Conservation (phyloP, 2,888 invertebrate genomes). For the Phaonia tiefii region DNA sequence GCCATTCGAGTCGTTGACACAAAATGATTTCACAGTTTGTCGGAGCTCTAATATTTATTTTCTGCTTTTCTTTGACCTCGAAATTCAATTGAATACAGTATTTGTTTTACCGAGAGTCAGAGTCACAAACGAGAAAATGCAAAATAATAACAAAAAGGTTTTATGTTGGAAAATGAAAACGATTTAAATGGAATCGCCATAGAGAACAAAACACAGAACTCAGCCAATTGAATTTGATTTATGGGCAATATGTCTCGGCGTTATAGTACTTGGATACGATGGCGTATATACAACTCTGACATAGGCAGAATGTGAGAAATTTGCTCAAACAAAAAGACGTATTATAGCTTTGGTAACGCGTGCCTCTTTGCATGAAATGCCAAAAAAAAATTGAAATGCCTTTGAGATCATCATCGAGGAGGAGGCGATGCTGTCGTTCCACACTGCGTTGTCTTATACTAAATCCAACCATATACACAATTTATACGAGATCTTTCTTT, state of each 20-base stretch:
- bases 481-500: no score
- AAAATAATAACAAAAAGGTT: background rate
- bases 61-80: conserved; percentile 43
- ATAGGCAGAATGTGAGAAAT: background rate
- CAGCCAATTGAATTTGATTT: conserved; percentile 63
- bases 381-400: background rate
- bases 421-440: background rate
- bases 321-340: background rate
- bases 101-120: conserved; percentile 17
- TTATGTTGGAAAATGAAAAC: conserved; percentile 19
- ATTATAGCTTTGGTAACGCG: no score
- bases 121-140: conserved; percentile 8
- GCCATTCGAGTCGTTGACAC: conserved; percentile 32
- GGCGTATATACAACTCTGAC: background rate
- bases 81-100: conserved; percentile 52
- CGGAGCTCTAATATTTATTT: background rate
- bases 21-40: background rate
- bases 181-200: conserved; percentile 6
- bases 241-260: conserved; percentile 16
- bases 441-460: no score
- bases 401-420: background rate
- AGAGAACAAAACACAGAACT: conserved; percentile 34
- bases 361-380: background rate
- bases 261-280: background rate
- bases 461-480: no score